phyloP scores from a whole-genome alignment of 2,797 vertebrate genomes.

The Dermochelys coriacea region DNA sequence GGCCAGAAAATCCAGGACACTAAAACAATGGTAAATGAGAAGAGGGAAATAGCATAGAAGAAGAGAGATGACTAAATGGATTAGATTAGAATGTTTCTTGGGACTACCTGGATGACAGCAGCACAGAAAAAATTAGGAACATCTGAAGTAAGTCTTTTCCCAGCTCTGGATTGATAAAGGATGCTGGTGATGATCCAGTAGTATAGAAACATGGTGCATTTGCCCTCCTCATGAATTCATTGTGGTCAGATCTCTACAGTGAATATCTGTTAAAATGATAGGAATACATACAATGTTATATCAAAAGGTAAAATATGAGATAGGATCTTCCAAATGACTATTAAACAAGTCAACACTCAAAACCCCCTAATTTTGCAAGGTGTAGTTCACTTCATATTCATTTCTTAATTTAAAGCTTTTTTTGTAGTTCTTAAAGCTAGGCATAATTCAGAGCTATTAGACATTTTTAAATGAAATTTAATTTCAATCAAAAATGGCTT shows the following conservation, averaged over 20 bases:
- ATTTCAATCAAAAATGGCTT: background rate
- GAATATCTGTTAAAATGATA: background rate
- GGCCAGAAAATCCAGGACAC: background rate
- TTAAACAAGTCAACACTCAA: background rate
- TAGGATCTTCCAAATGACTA: background rate
- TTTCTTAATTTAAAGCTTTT: background rate
- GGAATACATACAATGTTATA: background rate
- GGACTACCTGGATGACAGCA: background rate
- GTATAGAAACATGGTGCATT: background rate
- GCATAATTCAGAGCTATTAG: background rate
- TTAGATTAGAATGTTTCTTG: constrained; percentile 7
- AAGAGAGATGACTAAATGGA: background rate
- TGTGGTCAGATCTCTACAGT: background rate
- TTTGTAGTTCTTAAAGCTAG: background rate
- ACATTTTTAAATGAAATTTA: background rate
- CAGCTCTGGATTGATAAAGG: constrained; percentile 21
- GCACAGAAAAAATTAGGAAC: constrained; percentile 5
- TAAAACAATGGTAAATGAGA: background rate
- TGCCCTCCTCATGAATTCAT: background rate
- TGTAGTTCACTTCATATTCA: background rate
- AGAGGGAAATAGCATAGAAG: background rate
- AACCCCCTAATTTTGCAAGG: background rate
- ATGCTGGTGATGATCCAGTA: background rate
- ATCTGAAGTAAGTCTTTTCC: constrained; percentile 1
- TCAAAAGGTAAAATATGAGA: background rate